Evolutionary conservation across 2,888 invertebrate genomes (phyloP).

Genomic region (Pyrocoelia pectoralis): DNA sequence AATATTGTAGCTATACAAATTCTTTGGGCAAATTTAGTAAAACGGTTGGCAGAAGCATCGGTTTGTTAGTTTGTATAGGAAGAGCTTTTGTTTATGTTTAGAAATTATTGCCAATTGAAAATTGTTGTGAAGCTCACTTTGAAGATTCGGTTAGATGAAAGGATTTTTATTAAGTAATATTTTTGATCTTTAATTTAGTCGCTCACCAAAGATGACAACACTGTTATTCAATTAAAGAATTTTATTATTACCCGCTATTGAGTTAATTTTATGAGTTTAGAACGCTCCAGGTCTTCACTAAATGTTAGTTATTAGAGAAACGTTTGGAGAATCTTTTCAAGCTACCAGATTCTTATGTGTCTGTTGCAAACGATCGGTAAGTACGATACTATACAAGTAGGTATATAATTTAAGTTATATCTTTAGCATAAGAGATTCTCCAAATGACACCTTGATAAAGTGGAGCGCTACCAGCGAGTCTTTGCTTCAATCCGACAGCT

Average conservation of each 20-base stretch:
- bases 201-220: background rate
- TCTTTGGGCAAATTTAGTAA: too few relatives aligned
- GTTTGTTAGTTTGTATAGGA: too few relatives aligned
- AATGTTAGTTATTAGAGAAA: background rate
- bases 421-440: constrained; percentile 28
- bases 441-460: constrained; percentile 49
- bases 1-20: too few relatives aligned
- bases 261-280: background rate
- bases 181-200: background rate
- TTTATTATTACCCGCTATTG: background rate
- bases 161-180: too few relatives aligned
- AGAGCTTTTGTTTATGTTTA: too few relatives aligned
- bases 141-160: too few relatives aligned
- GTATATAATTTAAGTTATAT: constrained; percentile 4
- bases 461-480: constrained; percentile 46
- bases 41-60: too few relatives aligned
- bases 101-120: too few relatives aligned
- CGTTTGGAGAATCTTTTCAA: background rate
- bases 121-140: too few relatives aligned
- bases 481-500: constrained; percentile 37
- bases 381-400: background rate
- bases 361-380: background rate
- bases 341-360: background rate
- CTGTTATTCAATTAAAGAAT: constrained; percentile 1
- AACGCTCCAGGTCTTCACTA: background rate